Conservation (phyloP, 2,113 vertebrate genomes). For the Motacilla tschutschensis region DNA sequence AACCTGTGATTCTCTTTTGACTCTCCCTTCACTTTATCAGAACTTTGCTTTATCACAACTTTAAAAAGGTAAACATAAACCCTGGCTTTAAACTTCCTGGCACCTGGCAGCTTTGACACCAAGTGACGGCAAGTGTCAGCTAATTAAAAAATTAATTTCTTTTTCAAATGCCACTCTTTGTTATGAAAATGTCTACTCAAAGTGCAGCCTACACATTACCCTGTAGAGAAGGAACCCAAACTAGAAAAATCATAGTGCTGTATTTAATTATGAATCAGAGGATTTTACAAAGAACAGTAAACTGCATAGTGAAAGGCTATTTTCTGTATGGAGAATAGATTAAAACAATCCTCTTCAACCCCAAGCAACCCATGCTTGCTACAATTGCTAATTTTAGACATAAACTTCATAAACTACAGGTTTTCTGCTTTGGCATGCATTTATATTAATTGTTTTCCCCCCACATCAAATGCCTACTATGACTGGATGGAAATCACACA, state of each 20-base stretch:
- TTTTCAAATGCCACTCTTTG: background rate
- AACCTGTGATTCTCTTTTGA: background rate
- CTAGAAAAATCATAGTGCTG: background rate
- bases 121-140: background rate
- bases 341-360: background rate
- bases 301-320: background rate
- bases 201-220: background rate
- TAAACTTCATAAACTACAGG: background rate
- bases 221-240: background rate
- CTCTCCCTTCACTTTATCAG: background rate
- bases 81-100: background rate
- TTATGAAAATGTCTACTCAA: background rate
- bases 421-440: background rate
- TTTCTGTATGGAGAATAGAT: background rate
- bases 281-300: background rate
- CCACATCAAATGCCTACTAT: background rate
- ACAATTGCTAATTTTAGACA: background rate
- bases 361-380: background rate
- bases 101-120: background rate
- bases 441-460: background rate
- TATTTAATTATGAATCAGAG: background rate
- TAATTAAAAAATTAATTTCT: background rate
- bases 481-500: background rate
- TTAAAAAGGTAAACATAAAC: background rate
- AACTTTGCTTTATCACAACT: background rate